phyloP scores from a whole-genome alignment of 1,140 invertebrate genomes.

The Lucilia sericata region DNA sequence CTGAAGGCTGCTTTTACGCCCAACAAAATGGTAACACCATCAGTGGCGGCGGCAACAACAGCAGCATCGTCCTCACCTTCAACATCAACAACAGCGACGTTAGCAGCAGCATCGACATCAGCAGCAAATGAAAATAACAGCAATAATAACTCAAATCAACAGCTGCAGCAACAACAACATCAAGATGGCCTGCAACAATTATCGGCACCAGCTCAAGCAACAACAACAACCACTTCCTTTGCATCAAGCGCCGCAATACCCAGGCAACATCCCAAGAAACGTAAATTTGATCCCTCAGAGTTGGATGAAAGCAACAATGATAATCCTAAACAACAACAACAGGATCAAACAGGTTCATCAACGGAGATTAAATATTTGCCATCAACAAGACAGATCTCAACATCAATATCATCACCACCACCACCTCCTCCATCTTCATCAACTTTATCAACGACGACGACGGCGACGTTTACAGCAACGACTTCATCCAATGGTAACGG shows the following conservation, averaged over 20 bases:
- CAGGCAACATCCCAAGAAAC: conserved; percentile 87
- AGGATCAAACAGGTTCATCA: conserved; percentile 46
- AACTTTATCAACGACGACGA: background rate
- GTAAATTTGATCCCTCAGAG: conserved; percentile 87
- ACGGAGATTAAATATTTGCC: conserved; percentile 10
- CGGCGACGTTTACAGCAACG: background rate
- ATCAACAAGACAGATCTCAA: conserved; percentile 29
- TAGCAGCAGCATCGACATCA: conserved; percentile 48
- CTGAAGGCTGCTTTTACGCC: conserved; percentile 54
- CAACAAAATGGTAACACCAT: conserved; percentile 65
- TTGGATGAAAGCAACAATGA: conserved; percentile 74
- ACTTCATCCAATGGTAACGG: conserved; percentile 2
- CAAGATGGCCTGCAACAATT: conserved; percentile 53
- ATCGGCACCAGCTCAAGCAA: conserved; percentile 44
- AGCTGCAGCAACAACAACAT: conserved; percentile 46
- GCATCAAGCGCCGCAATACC: conserved; percentile 65
- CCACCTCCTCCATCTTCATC: background rate
- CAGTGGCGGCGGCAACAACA: conserved; percentile 55
- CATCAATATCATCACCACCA: conserved; percentile 39
- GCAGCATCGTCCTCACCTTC: conserved; percentile 52
- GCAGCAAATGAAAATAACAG: conserved; percentile 30
- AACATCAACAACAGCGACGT: conserved; percentile 49
- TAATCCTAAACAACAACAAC: conserved; percentile 42
- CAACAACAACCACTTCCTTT: conserved; percentile 55
- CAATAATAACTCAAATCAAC: conserved; percentile 47